Base-by-base conservation (phyloP, 37 sponge, comb jelly and placozoan species). In the Crambe crambe region DNA sequence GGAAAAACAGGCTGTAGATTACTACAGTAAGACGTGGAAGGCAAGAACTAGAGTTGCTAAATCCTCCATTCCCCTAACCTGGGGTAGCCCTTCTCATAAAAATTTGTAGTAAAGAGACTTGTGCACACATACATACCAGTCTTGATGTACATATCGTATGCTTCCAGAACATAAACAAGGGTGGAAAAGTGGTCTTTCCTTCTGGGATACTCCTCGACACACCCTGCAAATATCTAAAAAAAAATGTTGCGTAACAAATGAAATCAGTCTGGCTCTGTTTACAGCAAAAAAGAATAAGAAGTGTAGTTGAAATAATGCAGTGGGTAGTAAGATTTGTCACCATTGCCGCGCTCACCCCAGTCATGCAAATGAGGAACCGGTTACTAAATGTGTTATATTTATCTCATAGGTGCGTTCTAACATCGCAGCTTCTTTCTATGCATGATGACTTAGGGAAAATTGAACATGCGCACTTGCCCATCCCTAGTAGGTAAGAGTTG, bases 101-200 rank as follows among this genome's bases (percentile, higher is more conserved):
- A 10, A 31, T 35, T 31, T 36, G 42, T 8, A 20, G 27, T 8
- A n/a, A n/a, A n/a, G n/a, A 42, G 74, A 20, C 20, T 73, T 54
- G 41, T 22, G 17, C 26, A 29, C 57, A 1, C n/a, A n/a, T n/a
- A 51, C 91, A 42, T 68, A 92, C 93, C 97, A 97, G 30, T 93
- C 97, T 63, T 97, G 94, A 54, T 97, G 97, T 8, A 97, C 78
- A 70, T 80, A 87, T 47, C 83, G 73, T 42, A 97, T 97, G 51
- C 94, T 97, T 5, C 97, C 97, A n/a, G 89, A 94, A 76, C 97
- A 97, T 54, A 92, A 57, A 71, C 97, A 97, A 8, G 97, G 97
- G 64, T 94, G 92, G 74, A 89, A 97, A 32, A 97, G 73, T 15
- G 94, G 97, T 20, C 91, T 79, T 15, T 80, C 93, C 34, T 75